Conservation (phyloP, 2,113 vertebrate species). For the Euleptes europaea region DNA sequence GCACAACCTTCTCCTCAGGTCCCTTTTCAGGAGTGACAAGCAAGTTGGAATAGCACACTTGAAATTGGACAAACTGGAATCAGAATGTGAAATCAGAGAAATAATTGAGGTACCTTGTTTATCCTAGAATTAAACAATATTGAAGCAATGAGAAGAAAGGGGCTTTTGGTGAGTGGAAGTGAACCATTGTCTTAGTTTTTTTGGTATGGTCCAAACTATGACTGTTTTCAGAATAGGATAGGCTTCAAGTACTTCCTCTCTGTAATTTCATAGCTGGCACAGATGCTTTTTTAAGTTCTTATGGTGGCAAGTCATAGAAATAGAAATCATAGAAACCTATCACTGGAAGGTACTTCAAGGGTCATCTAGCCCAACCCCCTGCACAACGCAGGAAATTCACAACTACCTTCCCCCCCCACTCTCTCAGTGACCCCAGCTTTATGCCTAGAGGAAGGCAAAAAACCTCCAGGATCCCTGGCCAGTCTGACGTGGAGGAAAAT, state of each 20-base stretch:
- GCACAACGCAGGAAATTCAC: no score
- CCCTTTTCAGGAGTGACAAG: constrained; percentile 95
- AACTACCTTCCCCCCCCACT: no score
- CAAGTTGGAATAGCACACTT: constrained; percentile 87
- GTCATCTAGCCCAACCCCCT: no score
- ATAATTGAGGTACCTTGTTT: constrained; percentile 85
- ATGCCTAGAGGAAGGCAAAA: no score
- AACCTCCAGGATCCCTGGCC: no score
- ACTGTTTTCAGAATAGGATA: background rate
- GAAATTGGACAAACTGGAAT: constrained; percentile 92
- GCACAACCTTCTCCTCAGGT: constrained; percentile 69
- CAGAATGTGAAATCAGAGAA: constrained; percentile 92
- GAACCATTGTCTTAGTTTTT: background rate
- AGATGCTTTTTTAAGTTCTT: background rate
- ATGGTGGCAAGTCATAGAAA: background rate
- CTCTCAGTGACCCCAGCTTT: no score
- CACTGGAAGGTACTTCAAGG: no score
- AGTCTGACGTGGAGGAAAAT: no score
- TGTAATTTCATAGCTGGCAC: background rate
- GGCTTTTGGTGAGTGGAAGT: background rate
- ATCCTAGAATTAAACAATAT: background rate
- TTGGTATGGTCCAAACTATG: no score
- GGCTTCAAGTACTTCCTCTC: background rate
- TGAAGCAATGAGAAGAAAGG: background rate
- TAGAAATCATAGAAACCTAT: no score